phyloP scores from a whole-genome alignment of 2,113 vertebrate species.

The Pangasianodon hypophthalmus region DNA sequence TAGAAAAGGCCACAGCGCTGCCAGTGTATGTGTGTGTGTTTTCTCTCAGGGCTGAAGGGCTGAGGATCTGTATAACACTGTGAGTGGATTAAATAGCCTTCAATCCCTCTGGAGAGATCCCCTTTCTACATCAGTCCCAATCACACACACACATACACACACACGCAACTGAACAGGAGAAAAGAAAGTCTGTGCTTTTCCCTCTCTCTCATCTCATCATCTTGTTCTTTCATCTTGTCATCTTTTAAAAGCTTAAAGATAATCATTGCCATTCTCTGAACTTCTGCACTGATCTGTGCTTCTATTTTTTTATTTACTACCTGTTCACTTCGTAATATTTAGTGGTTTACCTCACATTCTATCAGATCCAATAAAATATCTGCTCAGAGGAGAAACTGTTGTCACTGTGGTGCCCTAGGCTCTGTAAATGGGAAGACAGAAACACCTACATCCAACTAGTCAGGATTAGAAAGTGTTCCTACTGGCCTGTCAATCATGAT shows the following conservation, averaged over 20 bases:
- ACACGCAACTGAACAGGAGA: conserved; percentile 10
- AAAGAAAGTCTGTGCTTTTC: background rate
- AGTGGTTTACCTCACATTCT: background rate
- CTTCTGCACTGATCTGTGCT: background rate
- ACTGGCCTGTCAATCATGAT: background rate
- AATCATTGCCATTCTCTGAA: background rate
- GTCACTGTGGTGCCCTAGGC: background rate
- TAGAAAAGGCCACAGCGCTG: conserved; percentile 11
- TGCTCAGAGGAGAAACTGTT: background rate
- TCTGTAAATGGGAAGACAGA: background rate
- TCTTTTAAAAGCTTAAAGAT: conserved; percentile 1
- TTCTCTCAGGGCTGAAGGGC: conserved; percentile 39
- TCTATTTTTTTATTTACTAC: background rate
- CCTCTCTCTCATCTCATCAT: background rate
- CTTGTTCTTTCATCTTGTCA: background rate
- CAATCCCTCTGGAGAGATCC: conserved; percentile 20
- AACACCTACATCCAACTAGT: background rate
- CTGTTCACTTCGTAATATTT: background rate
- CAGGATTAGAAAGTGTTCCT: background rate
- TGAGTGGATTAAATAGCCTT: conserved; percentile 32
- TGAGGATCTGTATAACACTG: conserved; percentile 39
- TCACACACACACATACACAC: conserved; percentile 6
- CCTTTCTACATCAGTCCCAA: conserved; percentile 13
- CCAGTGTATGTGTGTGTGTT: background rate
- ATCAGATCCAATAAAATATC: background rate